Conservation (phyloP, 2,888 invertebrate genomes). For the Drosophila mimetica region DNA sequence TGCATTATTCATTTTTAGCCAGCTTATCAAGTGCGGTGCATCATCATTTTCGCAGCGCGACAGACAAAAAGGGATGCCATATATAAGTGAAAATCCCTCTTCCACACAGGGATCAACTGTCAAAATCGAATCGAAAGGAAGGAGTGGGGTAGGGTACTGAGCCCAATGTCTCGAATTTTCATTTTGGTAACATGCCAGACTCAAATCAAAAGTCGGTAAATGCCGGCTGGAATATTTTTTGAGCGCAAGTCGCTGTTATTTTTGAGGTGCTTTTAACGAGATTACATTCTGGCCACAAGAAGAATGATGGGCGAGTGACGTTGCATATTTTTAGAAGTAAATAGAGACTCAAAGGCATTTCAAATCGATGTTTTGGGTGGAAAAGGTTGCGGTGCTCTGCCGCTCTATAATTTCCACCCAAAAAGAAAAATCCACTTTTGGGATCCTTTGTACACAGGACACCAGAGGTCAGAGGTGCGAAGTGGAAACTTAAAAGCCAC, state of each 20-base stretch:
- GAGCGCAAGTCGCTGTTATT: constrained; percentile 47
- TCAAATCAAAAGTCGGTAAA: constrained; percentile 17
- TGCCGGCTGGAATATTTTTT: background rate
- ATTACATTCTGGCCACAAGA: constrained; percentile 58
- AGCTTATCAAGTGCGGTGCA: constrained; percentile 19
- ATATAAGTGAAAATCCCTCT: background rate
- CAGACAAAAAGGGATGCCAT: background rate
- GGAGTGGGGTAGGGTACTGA: background rate
- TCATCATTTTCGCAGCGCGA: constrained; percentile 14
- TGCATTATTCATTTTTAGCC: constrained; percentile 27
- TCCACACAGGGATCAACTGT: constrained; percentile 38
- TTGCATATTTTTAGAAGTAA: constrained; percentile 61
- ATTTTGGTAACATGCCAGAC: background rate
- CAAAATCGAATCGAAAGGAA: constrained; percentile 6
- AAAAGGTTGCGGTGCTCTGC: too few species aligned
- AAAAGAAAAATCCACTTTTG: background rate
- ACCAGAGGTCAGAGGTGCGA: background rate
- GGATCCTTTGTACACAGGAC: background rate
- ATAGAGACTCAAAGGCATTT: constrained; percentile 11
- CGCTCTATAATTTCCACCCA: background rate
- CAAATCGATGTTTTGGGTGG: background rate
- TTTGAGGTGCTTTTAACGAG: constrained; percentile 71
- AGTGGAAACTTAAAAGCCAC: background rate
- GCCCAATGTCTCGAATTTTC: background rate
- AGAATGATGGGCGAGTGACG: constrained; percentile 71